A percentile compares a stretch with the other conserved stretches of the same genome.
These are phyloP conservation scores for Sebastes vulpes DNA, from an alignment of 2,797 vertebrate species.

Conservation along the genomic window DNA sequence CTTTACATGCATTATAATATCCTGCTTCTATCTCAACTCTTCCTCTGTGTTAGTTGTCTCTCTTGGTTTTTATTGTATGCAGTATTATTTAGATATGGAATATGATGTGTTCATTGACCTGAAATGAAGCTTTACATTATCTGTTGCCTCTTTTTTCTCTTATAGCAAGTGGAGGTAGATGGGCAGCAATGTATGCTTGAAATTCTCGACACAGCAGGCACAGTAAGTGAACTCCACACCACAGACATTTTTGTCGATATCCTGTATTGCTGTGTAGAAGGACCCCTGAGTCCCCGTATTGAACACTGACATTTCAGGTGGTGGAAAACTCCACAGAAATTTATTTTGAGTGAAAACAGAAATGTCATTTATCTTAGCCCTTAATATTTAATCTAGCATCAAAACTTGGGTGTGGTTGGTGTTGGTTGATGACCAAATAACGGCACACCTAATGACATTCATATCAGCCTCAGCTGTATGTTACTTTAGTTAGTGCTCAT, in stretches of 20 bases:
- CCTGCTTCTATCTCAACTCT: background rate
- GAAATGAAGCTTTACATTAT: conserved; percentile 29
- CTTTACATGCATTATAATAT: background rate
- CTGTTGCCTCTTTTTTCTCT: conserved; percentile 10
- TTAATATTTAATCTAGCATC: background rate
- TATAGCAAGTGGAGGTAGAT: conserved; percentile 98
- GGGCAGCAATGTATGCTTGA: conserved; percentile 99
- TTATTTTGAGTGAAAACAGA: background rate
- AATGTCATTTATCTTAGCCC: background rate
- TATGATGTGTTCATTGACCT: conserved; percentile 14
- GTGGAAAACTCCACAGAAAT: background rate
- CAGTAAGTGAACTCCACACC: conserved; percentile 87
- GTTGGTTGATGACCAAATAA: background rate
- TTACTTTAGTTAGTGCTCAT: no score
- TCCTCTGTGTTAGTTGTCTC: background rate
- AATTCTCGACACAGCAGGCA: conserved; percentile 98
- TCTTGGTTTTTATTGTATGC: background rate
- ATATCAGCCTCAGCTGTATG: background rate
- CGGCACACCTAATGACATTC: no score
- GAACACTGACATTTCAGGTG: background rate
- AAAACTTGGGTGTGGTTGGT: no score
- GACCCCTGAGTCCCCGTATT: background rate
- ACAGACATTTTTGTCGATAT: conserved; percentile 5
- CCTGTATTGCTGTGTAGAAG: background rate
- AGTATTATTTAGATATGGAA: conserved; percentile 4